These are phyloP conservation scores for Onchidella celtica DNA, from an alignment of 2,888 invertebrate genomes.

Conservation along the genomic window DNA sequence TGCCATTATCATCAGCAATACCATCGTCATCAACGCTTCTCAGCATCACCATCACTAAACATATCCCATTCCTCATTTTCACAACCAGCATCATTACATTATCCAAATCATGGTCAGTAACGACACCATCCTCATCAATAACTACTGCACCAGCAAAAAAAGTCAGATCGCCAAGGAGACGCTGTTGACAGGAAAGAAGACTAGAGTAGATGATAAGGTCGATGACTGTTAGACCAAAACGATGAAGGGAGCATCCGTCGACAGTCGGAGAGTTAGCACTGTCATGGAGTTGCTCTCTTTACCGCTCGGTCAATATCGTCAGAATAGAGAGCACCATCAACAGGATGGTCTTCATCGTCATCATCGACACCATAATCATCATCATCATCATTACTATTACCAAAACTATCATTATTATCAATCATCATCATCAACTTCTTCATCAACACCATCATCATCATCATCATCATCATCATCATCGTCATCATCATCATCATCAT, in stretches of 20 bases:
- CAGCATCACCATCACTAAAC: slow-evolving; percentile 6
- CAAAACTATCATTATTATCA: neutral
- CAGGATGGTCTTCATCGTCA: too few species aligned
- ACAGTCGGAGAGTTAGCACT: slow-evolving; percentile 95
- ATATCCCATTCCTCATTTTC: neutral
- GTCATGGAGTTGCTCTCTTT: slow-evolving; percentile 99
- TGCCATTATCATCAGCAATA: neutral
- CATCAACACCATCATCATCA: neutral
- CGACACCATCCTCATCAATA: too few species aligned
- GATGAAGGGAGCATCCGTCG: slow-evolving; percentile 99
- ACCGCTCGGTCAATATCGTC: slow-evolving; percentile 78
- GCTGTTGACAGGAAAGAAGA: neutral
- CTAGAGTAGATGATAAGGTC: neutral
- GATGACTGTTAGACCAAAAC: slow-evolving; percentile 52
- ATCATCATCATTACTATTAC: neutral
- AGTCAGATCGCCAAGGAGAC: too few species aligned
- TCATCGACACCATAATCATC: too few species aligned
- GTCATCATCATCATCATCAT: slow-evolving; percentile 19
- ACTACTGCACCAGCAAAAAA: too few species aligned
- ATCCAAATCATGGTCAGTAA: too few species aligned
- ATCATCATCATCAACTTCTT: neutral
- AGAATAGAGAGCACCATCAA: too few species aligned
- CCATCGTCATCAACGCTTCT: neutral
- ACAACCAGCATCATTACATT: neutral
- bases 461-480: slow-evolving; percentile 10